A percentile compares a stretch with the other conserved stretches of the same genome.
These are phyloP conservation scores for Cichlasoma orientale DNA, from an alignment of 2,797 vertebrate genomes.

Conservation along the genomic window DNA sequence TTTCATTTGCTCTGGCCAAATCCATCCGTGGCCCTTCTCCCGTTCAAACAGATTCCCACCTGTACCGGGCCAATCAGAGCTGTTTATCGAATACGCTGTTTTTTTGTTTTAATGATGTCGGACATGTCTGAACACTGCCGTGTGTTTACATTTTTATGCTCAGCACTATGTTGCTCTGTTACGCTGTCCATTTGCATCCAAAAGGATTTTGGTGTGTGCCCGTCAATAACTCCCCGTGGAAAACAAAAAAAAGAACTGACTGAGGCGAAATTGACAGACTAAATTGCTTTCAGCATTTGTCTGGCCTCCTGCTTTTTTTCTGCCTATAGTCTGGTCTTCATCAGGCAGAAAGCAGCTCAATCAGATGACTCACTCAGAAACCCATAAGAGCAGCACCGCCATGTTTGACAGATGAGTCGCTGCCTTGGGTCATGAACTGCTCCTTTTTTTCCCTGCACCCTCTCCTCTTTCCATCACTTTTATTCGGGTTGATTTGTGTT, in stretches of 20 bases:
- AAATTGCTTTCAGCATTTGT: background rate
- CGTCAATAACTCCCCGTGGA: background rate
- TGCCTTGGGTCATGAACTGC: background rate
- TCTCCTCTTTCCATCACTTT: background rate
- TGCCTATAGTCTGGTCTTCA: background rate
- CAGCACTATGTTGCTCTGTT: background rate
- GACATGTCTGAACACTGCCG: background rate
- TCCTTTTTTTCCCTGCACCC: background rate
- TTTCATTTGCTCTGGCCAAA: background rate
- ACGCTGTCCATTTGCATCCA: background rate
- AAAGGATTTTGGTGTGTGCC: background rate
- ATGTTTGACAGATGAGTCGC: slow-evolving; percentile 7
- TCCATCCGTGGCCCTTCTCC: background rate
- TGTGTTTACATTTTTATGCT: background rate
- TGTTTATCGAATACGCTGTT: background rate
- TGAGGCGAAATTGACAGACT: background rate
- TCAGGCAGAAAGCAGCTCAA: background rate
- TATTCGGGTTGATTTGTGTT: background rate
- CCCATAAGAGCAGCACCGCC: background rate
- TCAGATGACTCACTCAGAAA: background rate
- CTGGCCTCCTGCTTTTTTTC: background rate
- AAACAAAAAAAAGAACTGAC: background rate
- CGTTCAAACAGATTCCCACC: background rate
- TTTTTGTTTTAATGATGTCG: background rate
- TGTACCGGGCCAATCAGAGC: background rate